phyloP scores from a whole-genome alignment of 2,113 vertebrate species.

The Athene cunicularia region DNA sequence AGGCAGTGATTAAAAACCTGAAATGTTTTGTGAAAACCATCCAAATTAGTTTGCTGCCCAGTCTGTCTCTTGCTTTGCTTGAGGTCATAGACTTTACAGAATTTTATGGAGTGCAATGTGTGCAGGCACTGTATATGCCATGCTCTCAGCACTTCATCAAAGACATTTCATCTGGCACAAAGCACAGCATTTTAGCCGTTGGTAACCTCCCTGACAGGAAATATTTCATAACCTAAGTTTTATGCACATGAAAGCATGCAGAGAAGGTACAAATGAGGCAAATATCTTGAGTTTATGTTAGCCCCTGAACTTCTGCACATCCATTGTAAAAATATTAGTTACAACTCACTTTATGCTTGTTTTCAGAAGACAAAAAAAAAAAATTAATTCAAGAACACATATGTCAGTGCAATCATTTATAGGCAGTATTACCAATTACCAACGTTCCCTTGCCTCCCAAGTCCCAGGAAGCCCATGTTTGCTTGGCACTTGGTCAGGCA shows the following conservation, averaged over 20 bases:
- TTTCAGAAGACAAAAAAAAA: background rate
- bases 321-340: background rate
- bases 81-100: background rate
- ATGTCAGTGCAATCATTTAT: background rate
- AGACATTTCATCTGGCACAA: background rate
- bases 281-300: rapidly evolving
- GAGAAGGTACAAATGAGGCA: background rate
- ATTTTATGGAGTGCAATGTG: background rate
- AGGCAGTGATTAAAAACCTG: background rate
- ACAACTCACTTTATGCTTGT: background rate
- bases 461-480: background rate
- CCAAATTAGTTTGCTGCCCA: background rate
- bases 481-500: background rate
- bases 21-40: background rate
- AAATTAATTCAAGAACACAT: background rate
- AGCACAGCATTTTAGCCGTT: background rate
- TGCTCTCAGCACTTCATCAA: background rate
- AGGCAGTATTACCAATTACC: background rate
- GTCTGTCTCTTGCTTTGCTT: background rate
- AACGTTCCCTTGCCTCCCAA: background rate
- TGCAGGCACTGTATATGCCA: background rate
- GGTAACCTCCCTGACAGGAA: background rate
- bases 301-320: background rate
- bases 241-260: background rate
- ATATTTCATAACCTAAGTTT: background rate